Percentiles rank a stretch among this genome's conserved stretches.
These are phyloP conservation scores for Python bivittatus DNA, from an alignment of 2,113 vertebrate genomes.

Conservation along the genomic window DNA sequence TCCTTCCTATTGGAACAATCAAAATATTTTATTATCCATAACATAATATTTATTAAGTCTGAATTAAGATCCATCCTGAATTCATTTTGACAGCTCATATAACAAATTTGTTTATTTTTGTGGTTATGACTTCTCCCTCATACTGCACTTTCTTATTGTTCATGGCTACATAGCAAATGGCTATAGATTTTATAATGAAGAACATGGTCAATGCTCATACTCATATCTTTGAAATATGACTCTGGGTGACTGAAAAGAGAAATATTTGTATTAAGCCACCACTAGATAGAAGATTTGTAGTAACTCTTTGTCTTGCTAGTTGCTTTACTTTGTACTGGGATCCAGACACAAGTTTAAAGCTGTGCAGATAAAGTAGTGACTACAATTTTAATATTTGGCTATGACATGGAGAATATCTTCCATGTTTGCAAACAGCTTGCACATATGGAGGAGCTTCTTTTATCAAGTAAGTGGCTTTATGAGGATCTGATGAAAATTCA, in stretches of 20 bases:
- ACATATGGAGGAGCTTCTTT: neutral
- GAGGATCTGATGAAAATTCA: neutral
- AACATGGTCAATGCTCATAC: slow-evolving; percentile 14
- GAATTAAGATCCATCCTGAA: slow-evolving; percentile 40
- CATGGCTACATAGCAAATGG: slow-evolving; percentile 25
- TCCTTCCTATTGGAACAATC: slow-evolving; percentile 20
- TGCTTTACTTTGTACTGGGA: slow-evolving; percentile 15
- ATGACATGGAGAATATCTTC: neutral
- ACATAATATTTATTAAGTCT: slow-evolving; percentile 36
- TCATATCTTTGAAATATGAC: slow-evolving; percentile 17
- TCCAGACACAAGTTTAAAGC: neutral
- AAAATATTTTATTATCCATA: slow-evolving; percentile 39
- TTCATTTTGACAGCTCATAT: slow-evolving; percentile 40
- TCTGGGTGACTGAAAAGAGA: slow-evolving; percentile 5
- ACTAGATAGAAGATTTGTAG: neutral
- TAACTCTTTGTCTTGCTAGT: slow-evolving; percentile 11
- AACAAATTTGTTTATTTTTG: neutral
- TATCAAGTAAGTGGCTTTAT: neutral
- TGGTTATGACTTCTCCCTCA: slow-evolving; percentile 27
- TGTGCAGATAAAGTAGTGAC: neutral
- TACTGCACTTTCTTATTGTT: slow-evolving; percentile 19
- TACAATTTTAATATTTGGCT: neutral
- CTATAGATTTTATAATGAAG: slow-evolving; percentile 28
- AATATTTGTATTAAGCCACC: slow-evolving; percentile 14
- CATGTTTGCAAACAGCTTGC: neutral